These are phyloP conservation scores for Dipodomys ordii DNA, from an alignment of 2,113 vertebrate genomes.

Conservation along the genomic window DNA sequence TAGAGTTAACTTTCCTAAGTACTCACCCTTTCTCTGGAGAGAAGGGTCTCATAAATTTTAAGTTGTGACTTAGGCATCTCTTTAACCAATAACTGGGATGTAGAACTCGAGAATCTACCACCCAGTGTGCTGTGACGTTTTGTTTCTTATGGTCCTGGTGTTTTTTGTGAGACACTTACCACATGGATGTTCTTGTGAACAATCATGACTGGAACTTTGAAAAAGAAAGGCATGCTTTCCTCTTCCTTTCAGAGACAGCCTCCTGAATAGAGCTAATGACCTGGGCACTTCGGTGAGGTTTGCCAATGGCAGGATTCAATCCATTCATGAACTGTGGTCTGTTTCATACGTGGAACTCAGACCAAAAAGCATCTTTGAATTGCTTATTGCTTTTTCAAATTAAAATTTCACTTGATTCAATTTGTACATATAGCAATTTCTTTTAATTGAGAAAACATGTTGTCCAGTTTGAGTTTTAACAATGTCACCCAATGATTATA, in stretches of 20 bases:
- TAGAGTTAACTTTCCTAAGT: not conserved
- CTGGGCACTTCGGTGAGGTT: not conserved
- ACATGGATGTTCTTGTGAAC: constrained; percentile 52
- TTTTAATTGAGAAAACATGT: constrained; percentile 70
- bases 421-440: not conserved
- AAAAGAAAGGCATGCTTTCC: not conserved
- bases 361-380: constrained; percentile 30
- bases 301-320: not conserved
- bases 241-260: not conserved
- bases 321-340: constrained; percentile 41
- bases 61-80: not conserved
- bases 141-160: constrained; percentile 11
- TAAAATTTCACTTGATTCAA: constrained; percentile 65
- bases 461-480: constrained; percentile 42
- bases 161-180: constrained; percentile 28
- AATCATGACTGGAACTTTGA: not conserved
- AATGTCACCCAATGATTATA: constrained; percentile 17
- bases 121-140: constrained; percentile 36
- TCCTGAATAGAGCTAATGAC: not conserved
- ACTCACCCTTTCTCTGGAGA: not conserved
- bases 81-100: not conserved
- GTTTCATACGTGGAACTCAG: constrained; percentile 28
- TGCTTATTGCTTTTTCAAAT: constrained; percentile 67
- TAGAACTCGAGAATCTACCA: not conserved
- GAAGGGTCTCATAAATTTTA: not conserved